Conservation (phyloP, 2,888 invertebrate species). For the Amiota communis region DNA sequence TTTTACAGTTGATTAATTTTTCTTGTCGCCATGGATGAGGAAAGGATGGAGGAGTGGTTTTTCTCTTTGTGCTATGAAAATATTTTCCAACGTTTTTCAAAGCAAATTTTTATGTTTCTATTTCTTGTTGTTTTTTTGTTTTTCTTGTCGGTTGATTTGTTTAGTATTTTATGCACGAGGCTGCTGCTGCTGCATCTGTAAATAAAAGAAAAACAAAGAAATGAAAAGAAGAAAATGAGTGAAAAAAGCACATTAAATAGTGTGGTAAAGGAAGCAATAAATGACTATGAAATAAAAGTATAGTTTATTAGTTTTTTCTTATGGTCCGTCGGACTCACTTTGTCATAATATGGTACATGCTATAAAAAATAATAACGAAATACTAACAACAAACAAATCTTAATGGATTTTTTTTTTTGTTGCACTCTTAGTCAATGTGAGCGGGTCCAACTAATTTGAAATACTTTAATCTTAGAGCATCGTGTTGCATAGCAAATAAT, state of each 20-base stretch:
- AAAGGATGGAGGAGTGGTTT: background rate
- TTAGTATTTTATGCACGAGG: constrained; percentile 29
- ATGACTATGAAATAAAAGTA: constrained; percentile 19
- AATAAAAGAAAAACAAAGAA: constrained; percentile 20
- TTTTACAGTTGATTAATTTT: constrained; percentile 27
- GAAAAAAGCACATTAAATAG: background rate
- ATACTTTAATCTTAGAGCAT: constrained; percentile 13
- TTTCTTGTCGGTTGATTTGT: background rate
- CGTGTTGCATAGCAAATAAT: too few relatives aligned
- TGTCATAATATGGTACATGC: constrained; percentile 5
- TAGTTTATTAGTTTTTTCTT: constrained; percentile 27
- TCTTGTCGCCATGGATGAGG: background rate
- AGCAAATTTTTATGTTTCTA: constrained; percentile 12
- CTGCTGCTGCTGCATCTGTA: constrained; percentile 21
- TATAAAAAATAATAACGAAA: background rate
- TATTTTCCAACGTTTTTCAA: constrained; percentile 7
- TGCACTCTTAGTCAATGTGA: background rate
- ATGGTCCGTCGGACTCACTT: constrained; percentile 6
- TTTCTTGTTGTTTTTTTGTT: constrained; percentile 10
- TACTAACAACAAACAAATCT: background rate
- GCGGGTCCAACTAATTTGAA: background rate
- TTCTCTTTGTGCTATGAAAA: background rate
- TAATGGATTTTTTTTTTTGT: constrained; percentile 1
- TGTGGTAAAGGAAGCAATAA: background rate
- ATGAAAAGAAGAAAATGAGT: constrained; percentile 1